These are phyloP conservation scores for Nyctibius grandis DNA, from an alignment of 2,797 vertebrate species.

Conservation along the genomic window DNA sequence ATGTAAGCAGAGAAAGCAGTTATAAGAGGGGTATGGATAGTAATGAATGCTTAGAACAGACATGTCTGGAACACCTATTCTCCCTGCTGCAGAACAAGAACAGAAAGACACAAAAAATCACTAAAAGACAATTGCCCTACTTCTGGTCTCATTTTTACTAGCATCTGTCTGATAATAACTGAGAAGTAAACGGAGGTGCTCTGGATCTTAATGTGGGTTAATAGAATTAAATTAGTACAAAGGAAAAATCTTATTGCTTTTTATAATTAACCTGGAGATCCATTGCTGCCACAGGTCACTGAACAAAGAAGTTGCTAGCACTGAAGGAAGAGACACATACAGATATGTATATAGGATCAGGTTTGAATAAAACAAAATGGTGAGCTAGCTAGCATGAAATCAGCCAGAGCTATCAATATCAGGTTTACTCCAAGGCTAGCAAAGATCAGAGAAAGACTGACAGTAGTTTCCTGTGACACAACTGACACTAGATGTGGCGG, in stretches of 20 bases:
- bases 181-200: not conserved
- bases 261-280: slow-evolving; percentile 23
- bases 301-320: not conserved
- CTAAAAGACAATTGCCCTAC: slow-evolving; percentile 18
- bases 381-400: not conserved
- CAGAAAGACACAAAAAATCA: not conserved
- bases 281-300: not conserved
- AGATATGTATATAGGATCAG: not conserved
- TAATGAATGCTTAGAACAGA: not conserved
- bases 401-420: not conserved
- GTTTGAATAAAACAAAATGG: not conserved
- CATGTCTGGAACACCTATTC: not conserved
- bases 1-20: not conserved
- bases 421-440: not conserved
- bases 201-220: slow-evolving; percentile 57
- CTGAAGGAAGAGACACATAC: not conserved
- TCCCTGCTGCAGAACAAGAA: not conserved
- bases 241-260: not conserved
- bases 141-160: slow-evolving; percentile 11
- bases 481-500: not conserved
- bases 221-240: slow-evolving; percentile 46
- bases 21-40: not conserved
- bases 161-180: not conserved
- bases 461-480: not conserved
- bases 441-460: not conserved